Conservation (phyloP, 1,140 invertebrate genomes). For the Drosophila simulans region DNA sequence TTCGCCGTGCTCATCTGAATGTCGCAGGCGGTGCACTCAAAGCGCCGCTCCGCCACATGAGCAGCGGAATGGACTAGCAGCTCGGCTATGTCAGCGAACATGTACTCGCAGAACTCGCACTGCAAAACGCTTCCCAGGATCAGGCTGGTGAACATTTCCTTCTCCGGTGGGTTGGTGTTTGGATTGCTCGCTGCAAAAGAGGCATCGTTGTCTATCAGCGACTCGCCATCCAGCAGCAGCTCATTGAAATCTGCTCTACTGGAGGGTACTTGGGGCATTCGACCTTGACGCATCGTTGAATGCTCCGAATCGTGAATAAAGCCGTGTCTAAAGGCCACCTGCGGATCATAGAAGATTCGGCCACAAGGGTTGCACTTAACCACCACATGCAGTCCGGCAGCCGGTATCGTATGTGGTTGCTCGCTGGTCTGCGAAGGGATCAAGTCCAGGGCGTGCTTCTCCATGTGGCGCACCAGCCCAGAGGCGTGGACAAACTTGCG, state of each 20-base stretch:
- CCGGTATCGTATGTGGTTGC: constrained; percentile 12
- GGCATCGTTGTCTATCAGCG: not conserved
- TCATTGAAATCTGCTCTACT: not conserved
- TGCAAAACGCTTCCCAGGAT: constrained; percentile 85
- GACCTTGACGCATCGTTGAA: not conserved
- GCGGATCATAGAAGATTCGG: constrained; percentile 62
- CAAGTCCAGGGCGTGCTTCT: constrained; percentile 77
- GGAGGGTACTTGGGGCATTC: not conserved
- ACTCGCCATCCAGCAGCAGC: constrained; percentile 17
- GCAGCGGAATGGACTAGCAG: constrained; percentile 85
- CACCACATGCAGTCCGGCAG: constrained; percentile 48
- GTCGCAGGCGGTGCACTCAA: constrained; percentile 86
- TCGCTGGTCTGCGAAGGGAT: constrained; percentile 47
- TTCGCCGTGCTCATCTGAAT: constrained; percentile 85
- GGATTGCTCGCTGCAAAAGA: not conserved
- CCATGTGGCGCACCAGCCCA: constrained; percentile 79
- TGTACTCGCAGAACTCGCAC: constrained; percentile 87
- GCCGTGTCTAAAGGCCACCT: constrained; percentile 56
- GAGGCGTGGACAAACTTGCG: constrained; percentile 82
- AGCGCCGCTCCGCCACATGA: constrained; percentile 86
- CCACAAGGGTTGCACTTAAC: constrained; percentile 71
- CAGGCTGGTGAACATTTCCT: constrained; percentile 22
- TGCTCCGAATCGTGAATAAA: constrained; percentile 27
- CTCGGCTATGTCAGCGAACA: constrained; percentile 85
- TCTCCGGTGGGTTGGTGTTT: not conserved